Percentiles rank a stretch among this genome's conserved stretches.
Evolutionary conservation across 2,113 vertebrate genomes (phyloP).

Genomic region (Glaucomys volans): DNA sequence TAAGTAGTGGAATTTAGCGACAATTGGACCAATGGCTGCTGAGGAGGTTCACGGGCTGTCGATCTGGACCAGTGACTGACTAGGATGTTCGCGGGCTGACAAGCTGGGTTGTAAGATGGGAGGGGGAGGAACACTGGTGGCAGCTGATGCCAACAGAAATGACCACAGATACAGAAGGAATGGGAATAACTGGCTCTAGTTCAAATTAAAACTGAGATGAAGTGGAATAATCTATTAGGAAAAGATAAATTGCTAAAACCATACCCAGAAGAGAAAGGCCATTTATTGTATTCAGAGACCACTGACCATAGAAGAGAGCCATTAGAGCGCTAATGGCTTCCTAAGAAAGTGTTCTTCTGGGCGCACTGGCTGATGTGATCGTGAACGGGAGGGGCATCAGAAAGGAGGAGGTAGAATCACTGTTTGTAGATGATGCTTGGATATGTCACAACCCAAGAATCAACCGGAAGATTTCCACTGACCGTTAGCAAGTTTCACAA

Average conservation of each 20-base stretch:
- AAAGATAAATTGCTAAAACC: background rate
- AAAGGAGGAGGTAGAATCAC: background rate
- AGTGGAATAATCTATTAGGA: background rate
- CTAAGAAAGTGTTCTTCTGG: background rate
- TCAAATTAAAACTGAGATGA: background rate
- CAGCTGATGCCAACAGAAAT: too few species aligned
- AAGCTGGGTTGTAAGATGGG: too few species aligned
- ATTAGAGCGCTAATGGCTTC: background rate
- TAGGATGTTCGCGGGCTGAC: too few species aligned
- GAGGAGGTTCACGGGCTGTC: too few species aligned
- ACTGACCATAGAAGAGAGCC: background rate
- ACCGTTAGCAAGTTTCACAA: background rate
- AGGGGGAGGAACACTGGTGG: too few species aligned
- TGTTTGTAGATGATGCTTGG: background rate
- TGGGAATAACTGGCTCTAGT: background rate
- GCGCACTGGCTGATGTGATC: background rate
- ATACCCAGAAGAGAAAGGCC: background rate
- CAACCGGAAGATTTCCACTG: background rate
- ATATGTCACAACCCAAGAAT: background rate
- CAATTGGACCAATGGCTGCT: too few species aligned
- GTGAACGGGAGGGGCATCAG: background rate
- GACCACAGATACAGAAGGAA: background rate
- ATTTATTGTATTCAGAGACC: background rate
- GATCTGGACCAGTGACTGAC: too few species aligned
- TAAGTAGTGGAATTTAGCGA: too few species aligned